phyloP scores from a whole-genome alignment of 2,888 invertebrate species.

The Oxycera nigricornis region DNA sequence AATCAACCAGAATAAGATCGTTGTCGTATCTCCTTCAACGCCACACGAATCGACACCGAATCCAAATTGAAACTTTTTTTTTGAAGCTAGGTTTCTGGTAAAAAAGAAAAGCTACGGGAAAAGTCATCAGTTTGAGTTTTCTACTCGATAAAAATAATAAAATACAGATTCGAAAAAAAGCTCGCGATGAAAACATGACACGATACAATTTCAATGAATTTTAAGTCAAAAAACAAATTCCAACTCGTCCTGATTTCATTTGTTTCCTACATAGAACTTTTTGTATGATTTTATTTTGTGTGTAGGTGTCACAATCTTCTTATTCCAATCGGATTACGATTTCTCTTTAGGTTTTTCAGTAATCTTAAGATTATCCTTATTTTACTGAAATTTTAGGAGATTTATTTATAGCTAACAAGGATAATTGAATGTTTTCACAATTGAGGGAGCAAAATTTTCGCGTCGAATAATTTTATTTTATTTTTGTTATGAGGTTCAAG shows the following conservation, averaged over 20 bases:
- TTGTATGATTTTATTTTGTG: neutral
- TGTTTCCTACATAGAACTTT: neutral
- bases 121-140: neutral
- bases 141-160: too few relatives aligned
- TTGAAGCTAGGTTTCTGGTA: neutral
- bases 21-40: slow-evolving; percentile 3
- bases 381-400: neutral
- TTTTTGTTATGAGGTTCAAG: too few relatives aligned
- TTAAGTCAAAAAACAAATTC: neutral
- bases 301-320: neutral
- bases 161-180: too few relatives aligned
- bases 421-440: slow-evolving; percentile 25
- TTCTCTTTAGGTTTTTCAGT: neutral
- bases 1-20: neutral
- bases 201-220: neutral
- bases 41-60: neutral
- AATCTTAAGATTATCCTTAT: neutral
- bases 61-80: neutral
- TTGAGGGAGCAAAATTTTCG: too few relatives aligned
- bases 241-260: neutral
- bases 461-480: too few relatives aligned
- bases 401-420: slow-evolving; percentile 33
- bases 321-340: neutral
- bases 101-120: neutral
- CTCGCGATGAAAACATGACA: too few relatives aligned